Base-by-base conservation (phyloP, 2,113 vertebrate species). In the Zapornia atra region DNA sequence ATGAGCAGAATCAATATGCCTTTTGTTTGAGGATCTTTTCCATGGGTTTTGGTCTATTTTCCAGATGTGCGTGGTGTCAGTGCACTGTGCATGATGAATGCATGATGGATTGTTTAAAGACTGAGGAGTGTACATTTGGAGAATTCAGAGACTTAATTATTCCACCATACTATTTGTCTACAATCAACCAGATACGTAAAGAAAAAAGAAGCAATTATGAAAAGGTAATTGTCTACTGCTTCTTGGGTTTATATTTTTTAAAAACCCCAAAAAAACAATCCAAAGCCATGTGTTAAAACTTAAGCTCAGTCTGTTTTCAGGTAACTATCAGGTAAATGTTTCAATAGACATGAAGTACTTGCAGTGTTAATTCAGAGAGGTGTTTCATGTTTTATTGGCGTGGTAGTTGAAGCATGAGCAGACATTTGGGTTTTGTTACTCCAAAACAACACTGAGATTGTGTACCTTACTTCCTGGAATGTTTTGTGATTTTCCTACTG, bases 41-140 rank as follows among this genome's bases (percentile, higher is more conserved):
- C 42, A n/a, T 70, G 40, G 3, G 24, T 94, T 90, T 82, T 84
- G 81, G 48, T 29, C 29, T 73, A 79, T 72, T 82, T 68, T 40
- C 51, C 95, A 99, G 99, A 87, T 99, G 99, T 88, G 96, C 99
- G 90, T 99, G 99, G 99, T 99, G 99, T 95, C 99, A 99, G 98
- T 97, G 92, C 93, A 99, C 98, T 9, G 98, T 99, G 38, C 99
- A 99, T 29, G 99, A 99, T 11, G 99, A 99, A 50, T 99, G 99
- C 94, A 98, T 99, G 98, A 82, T 97, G 78, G 97, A 86, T 50
- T 92, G 96, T 89, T 82, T 96, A 26, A 98, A 97, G 64, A 98
- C 89, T 10, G 98, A 98, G 71, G 92, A 95, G 34, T 99, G 99
- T 84, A 98, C 99, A 15, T 97, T 99, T 90, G 99, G 99, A 82